Conservation (phyloP, 2,888 invertebrate species). For the Protodeltote pygarga region DNA sequence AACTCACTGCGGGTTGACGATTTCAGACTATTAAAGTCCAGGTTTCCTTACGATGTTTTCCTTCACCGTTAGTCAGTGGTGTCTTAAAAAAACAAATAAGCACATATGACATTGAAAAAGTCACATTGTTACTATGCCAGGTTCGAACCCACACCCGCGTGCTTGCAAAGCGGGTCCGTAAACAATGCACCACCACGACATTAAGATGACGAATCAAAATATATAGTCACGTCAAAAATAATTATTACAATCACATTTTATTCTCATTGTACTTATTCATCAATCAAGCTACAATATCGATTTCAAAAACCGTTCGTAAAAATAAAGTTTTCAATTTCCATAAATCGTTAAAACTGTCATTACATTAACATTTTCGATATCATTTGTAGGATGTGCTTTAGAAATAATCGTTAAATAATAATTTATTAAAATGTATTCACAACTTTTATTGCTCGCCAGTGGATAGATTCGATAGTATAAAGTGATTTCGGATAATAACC, state of each 20-base stretch:
- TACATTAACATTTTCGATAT: slow-evolving; percentile 12
- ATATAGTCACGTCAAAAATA: slow-evolving; percentile 4
- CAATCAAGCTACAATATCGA: slow-evolving; percentile 18
- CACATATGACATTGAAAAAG: too few species aligned
- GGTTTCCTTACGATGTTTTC: too few species aligned
- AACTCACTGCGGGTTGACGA: too few species aligned
- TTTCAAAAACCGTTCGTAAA: slow-evolving; percentile 1
- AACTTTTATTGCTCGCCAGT: slow-evolving; percentile 34
- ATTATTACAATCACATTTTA: slow-evolving; percentile 19
- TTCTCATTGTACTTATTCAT: slow-evolving; percentile 6
- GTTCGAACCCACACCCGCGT: too few species aligned
- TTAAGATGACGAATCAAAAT: slow-evolving; percentile 12
- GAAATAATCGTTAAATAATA: slow-evolving; percentile 34
- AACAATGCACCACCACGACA: slow-evolving; percentile 15
- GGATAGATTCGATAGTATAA: slow-evolving; percentile 30
- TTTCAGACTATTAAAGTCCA: too few species aligned
- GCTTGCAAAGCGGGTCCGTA: too few species aligned
- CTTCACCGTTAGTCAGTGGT: too few species aligned
- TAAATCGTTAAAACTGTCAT: slow-evolving; percentile 21
- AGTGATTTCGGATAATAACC: slow-evolving; percentile 28
- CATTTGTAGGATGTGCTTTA: slow-evolving; percentile 20
- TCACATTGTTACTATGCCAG: too few species aligned
- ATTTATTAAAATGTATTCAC: slow-evolving; percentile 46
- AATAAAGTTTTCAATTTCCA: slow-evolving; percentile 28
- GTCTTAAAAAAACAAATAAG: too few species aligned